Evolutionary conservation across 2,888 invertebrate species (phyloP).

Genomic region (Pristionchus arcanus): DNA sequence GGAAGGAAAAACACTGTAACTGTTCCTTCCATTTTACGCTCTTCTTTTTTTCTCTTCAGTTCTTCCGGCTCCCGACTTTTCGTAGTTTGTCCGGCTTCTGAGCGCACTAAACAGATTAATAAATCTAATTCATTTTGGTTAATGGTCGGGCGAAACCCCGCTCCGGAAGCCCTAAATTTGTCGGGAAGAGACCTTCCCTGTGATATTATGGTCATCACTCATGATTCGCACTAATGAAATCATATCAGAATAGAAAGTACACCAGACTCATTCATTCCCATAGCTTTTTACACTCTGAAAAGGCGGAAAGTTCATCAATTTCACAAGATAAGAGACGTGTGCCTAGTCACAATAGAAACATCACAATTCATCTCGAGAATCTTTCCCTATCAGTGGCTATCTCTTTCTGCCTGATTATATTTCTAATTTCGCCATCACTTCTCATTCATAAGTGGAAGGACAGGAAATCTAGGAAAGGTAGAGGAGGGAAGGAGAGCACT

Average conservation of each 20-base stretch:
- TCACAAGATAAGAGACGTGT: neutral
- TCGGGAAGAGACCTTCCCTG: neutral
- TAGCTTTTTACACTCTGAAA: conserved; percentile 3
- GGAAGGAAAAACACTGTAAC: neutral
- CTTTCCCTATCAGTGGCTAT: neutral
- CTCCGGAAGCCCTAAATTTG: neutral
- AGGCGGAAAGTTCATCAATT: conserved; percentile 33
- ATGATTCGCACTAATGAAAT: neutral
- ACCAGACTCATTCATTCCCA: conserved; percentile 26
- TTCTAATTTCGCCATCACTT: neutral
- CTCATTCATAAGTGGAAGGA: neutral
- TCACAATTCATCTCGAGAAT: neutral
- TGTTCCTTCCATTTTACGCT: neutral
- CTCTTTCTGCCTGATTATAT: neutral
- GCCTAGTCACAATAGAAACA: neutral
- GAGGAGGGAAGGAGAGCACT: neutral
- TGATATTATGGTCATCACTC: conserved; percentile 16
- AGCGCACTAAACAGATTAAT: conserved; percentile 36
- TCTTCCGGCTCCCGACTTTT: neutral
- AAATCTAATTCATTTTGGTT: conserved; percentile 39
- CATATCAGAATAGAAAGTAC: neutral
- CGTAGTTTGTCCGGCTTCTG: conserved; percentile 27
- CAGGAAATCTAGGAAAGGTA: neutral
- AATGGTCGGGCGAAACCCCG: conserved; percentile 14
- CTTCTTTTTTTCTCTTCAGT: neutral